A percentile compares a stretch with the other conserved stretches of the same genome.
phyloP scores from a whole-genome alignment of 2,113 vertebrate species.

The Poecile atricapillus region DNA sequence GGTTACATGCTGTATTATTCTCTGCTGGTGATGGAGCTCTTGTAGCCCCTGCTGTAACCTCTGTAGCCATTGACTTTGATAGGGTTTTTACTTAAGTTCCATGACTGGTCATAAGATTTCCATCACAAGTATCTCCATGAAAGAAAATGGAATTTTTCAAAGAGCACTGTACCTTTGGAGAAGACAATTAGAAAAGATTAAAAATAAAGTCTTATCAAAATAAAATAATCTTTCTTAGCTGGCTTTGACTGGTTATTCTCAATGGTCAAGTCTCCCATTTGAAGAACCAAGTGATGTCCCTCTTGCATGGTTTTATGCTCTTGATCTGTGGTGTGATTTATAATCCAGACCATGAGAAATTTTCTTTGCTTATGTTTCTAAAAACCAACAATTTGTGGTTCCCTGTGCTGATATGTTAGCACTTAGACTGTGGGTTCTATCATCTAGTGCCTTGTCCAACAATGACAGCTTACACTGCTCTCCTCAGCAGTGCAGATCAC shows the following conservation, averaged over 20 bases:
- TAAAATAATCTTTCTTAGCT: background rate
- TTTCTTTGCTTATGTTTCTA: background rate
- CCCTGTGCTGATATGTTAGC: background rate
- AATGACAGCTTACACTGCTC: background rate
- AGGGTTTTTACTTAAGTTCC: background rate
- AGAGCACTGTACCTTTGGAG: background rate
- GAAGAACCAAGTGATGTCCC: background rate
- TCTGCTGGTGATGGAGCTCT: background rate
- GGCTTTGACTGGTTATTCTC: background rate
- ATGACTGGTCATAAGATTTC: background rate
- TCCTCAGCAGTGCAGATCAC: background rate
- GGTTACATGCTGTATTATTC: constrained; percentile 1
- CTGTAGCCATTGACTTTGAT: background rate
- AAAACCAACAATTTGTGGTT: background rate
- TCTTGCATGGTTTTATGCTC: background rate
- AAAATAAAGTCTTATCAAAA: background rate
- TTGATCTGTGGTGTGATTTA: background rate
- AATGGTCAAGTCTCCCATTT: background rate
- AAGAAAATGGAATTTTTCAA: background rate
- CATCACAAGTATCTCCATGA: background rate
- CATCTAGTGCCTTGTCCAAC: background rate
- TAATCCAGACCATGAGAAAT: background rate
- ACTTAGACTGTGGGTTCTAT: background rate
- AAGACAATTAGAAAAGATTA: background rate
- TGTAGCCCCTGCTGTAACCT: background rate